Conservation (phyloP, 2,888 invertebrate species). For the Tryphoninae sp. region DNA sequence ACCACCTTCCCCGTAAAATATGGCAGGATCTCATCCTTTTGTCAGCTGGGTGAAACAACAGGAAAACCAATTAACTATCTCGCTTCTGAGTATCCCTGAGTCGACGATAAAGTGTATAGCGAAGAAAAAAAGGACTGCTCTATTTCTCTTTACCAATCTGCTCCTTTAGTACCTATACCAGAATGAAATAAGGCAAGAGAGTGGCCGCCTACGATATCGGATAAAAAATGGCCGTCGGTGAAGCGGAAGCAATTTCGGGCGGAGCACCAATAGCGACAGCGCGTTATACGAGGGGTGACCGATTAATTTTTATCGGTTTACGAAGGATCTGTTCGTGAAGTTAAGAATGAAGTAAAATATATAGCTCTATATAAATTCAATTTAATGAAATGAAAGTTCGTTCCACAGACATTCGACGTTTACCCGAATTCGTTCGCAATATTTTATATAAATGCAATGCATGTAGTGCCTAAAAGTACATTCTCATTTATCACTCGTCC, state of each 20-base stretch:
- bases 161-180: not conserved
- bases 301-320: constrained; percentile 13
- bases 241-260: constrained; percentile 35
- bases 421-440: not conserved
- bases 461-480: too few species aligned
- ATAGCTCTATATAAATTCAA: not conserved
- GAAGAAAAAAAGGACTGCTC: not conserved
- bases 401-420: not conserved
- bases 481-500: too few species aligned
- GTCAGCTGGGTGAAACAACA: not conserved
- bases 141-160: not conserved
- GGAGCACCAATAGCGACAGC: constrained; percentile 15
- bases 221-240: constrained; percentile 26
- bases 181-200: constrained; percentile 1
- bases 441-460: not conserved
- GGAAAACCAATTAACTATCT: not conserved
- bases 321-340: not conserved
- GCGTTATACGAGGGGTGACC: constrained; percentile 14
- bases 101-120: not conserved
- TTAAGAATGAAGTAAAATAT: not conserved
- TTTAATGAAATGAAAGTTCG: not conserved
- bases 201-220: constrained; percentile 5
- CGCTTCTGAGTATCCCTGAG: not conserved
- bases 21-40: too few species aligned
- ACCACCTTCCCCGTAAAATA: too few species aligned